Percentiles rank a stretch among this genome's conserved stretches.
Evolutionary conservation across 2,113 vertebrate species (phyloP).

Genomic region (Thunnus maccoyii): DNA sequence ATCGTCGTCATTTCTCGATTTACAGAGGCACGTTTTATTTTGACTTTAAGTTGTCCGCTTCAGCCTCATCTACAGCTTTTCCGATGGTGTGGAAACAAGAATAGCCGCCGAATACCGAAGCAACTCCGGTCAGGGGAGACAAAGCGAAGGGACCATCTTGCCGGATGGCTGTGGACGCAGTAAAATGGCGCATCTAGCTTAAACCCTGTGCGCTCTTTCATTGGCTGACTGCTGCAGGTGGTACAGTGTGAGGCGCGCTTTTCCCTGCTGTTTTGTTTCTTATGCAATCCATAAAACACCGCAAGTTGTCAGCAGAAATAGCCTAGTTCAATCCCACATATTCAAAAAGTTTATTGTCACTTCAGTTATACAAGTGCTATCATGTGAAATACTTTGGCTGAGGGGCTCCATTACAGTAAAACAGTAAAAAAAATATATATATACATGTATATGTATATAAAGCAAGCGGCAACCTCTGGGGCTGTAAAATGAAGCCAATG

Average conservation of each 20-base stretch:
- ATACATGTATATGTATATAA: no score
- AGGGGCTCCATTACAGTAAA: no score
- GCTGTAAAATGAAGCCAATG: no score
- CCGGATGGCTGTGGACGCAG: conserved; percentile 87
- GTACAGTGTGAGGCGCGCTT: not conserved
- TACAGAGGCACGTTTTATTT: conserved; percentile 36
- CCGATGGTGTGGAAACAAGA: conserved; percentile 43
- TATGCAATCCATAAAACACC: not conserved
- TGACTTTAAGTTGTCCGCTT: conserved; percentile 14
- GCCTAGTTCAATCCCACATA: no score
- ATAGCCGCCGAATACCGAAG: conserved; percentile 72
- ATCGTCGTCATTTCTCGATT: conserved; percentile 84
- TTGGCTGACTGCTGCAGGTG: conserved; percentile 76
- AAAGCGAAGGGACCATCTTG: conserved; percentile 92
- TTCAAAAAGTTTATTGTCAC: no score
- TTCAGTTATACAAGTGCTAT: no score
- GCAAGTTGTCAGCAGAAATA: not conserved
- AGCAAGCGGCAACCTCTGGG: no score
- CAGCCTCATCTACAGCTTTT: conserved; percentile 1
- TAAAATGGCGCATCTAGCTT: conserved; percentile 89
- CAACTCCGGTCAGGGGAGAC: conserved; percentile 80
- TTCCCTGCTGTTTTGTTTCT: no score
- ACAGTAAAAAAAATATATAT: no score
- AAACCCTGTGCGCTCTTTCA: conserved; percentile 75
- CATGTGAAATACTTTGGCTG: no score